Evolutionary conservation across 2,797 vertebrate species (phyloP).

Genomic region (Carduelis carduelis): DNA sequence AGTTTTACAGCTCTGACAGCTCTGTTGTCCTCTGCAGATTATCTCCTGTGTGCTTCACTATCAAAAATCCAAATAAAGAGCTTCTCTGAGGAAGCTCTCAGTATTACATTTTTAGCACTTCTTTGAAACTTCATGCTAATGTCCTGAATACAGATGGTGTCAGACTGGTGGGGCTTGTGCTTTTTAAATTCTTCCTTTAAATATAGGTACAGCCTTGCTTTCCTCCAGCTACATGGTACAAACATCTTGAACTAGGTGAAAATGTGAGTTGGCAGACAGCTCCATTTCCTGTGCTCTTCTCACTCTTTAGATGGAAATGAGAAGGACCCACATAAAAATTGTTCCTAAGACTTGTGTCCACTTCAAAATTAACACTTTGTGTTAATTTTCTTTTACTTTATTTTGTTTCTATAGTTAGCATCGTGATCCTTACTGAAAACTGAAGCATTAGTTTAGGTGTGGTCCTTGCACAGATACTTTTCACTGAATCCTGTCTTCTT

Average conservation of each 20-base stretch:
- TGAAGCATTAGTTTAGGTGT: neutral
- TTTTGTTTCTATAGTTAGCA: neutral
- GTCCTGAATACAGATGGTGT: neutral
- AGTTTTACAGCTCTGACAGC: neutral
- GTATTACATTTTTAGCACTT: neutral
- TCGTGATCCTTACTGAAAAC: neutral
- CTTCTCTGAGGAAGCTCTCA: neutral
- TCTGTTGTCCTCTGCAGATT: rapidly evolving
- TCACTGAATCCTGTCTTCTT: neutral
- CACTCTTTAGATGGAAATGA: neutral
- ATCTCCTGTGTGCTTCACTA: neutral
- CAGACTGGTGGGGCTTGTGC: neutral
- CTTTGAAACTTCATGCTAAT: neutral
- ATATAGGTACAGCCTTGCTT: neutral
- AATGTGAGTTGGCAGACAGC: neutral
- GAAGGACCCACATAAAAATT: neutral
- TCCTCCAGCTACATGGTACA: neutral
- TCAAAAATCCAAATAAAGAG: neutral
- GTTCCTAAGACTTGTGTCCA: neutral
- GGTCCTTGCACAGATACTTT: neutral
- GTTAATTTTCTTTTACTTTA: neutral
- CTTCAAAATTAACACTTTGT: neutral
- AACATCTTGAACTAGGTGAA: neutral
- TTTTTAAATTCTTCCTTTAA: neutral
- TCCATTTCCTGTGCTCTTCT: neutral